A percentile compares a stretch with the other conserved stretches of the same genome.
phyloP scores from a whole-genome alignment of 2,113 vertebrate species.

The Elachura formosa region DNA sequence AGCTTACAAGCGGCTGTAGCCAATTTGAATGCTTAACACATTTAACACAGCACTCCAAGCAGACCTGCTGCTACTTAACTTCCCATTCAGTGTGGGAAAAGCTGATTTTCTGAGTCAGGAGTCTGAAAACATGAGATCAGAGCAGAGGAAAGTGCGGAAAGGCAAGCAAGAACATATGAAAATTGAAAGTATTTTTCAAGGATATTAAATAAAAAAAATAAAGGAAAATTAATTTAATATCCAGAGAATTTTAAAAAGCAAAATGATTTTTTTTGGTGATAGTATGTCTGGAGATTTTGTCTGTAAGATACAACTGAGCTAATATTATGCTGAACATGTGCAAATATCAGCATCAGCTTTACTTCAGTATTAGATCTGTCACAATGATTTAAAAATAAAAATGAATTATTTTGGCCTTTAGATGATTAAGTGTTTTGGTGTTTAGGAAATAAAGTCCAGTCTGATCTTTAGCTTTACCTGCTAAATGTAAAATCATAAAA shows the following conservation, averaged over 20 bases:
- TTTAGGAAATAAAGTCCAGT: background rate
- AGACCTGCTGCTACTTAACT: background rate
- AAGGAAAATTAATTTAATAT: background rate
- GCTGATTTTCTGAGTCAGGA: background rate
- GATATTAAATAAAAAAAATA: background rate
- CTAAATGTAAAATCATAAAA: background rate
- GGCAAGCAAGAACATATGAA: background rate
- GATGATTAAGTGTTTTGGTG: background rate
- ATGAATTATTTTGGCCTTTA: background rate
- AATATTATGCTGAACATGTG: background rate
- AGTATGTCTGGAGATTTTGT: background rate
- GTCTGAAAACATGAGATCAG: background rate
- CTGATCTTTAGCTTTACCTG: background rate
- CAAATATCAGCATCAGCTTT: background rate
- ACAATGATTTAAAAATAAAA: background rate
- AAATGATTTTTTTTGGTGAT: background rate
- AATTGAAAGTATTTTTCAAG: background rate
- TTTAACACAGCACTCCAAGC: accelerated
- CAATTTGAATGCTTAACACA: background rate
- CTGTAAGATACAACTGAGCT: background rate
- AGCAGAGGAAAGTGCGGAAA: background rate
- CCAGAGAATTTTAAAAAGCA: background rate
- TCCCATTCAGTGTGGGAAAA: background rate
- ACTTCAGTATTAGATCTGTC: background rate
- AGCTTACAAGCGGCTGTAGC: background rate